phyloP scores from a whole-genome alignment of 2,113 vertebrate genomes.

The Trochalopteron elliotii region DNA sequence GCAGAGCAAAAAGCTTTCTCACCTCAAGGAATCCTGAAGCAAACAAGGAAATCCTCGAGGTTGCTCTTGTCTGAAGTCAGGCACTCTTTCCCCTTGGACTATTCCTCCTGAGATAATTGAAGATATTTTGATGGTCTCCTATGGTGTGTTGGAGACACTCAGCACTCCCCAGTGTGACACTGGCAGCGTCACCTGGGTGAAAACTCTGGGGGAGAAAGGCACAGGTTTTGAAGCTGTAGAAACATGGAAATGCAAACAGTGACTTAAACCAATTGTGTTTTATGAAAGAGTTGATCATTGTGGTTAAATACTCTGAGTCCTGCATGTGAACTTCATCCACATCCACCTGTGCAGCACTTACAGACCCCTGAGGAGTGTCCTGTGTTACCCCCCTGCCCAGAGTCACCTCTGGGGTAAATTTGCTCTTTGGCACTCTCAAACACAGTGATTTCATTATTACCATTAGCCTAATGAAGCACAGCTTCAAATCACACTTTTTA shows the following conservation, averaged over 20 bases:
- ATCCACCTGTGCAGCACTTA: background rate
- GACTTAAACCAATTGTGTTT: background rate
- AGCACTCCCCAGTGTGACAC: background rate
- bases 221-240: background rate
- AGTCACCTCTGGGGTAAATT: background rate
- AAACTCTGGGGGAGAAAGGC: background rate
- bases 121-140: background rate
- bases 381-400: background rate
- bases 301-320: background rate
- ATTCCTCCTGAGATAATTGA: background rate
- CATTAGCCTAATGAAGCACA: background rate
- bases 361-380: background rate
- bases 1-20: background rate
- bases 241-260: background rate
- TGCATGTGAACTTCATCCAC: fast-evolving
- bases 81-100: background rate
- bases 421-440: background rate
- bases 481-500: background rate
- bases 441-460: background rate
- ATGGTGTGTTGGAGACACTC: background rate
- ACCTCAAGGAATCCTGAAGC: background rate
- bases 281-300: background rate
- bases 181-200: too few relatives aligned
- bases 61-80: background rate
- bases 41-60: background rate